Base-by-base conservation (phyloP, 2,888 invertebrate genomes). In the Alloplasta piceator region DNA sequence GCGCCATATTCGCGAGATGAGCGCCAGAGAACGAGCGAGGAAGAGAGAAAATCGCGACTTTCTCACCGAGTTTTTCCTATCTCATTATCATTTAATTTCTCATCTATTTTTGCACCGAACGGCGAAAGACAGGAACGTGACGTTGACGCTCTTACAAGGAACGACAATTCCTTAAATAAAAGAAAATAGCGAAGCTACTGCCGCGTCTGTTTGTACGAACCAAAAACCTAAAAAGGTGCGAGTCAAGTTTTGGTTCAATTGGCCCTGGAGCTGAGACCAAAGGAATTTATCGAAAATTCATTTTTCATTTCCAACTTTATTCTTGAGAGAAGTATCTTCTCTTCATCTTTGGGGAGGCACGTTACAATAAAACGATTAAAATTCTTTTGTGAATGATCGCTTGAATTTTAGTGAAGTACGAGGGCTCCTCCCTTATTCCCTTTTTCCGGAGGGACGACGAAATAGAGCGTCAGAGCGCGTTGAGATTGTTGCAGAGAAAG, bases 361-460 rank as follows among this genome's bases (percentile, higher is more conserved):
- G 26, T 26, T 26, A 26, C 26, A 26, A 36, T 41, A 12, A 26
- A 64, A 60, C 68, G 68, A 73, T 80, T 77, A 64, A 61, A 77
- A 77, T 76, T 63, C 68, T 61, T 26, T 67, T 72, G 77, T 80
- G 56, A 73, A 80, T 80, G 77, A 77, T 80, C 43, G 63, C 68
- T 50, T 38, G 58, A 77, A 68, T 77, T 68, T 64, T 63, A 68
- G 68, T 77, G 60, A 75, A 80, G 64, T 66, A 41, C 58, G 55
- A 38, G 50, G 56, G 46, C 50, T 41, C 66, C 52, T 46, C 79
- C 64, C 56, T 74, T 43, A 58, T 66, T 79, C 55, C 71, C 56
- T 67, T 72, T 75, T 72, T 76, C 16, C 14, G 7, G 26, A 52
- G 39, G 75, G 64, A 64, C 61, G 60, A 68, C 56, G 72, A 70